Base-by-base conservation (phyloP, 2,888 invertebrate species). In the Choreutis nemorana region DNA sequence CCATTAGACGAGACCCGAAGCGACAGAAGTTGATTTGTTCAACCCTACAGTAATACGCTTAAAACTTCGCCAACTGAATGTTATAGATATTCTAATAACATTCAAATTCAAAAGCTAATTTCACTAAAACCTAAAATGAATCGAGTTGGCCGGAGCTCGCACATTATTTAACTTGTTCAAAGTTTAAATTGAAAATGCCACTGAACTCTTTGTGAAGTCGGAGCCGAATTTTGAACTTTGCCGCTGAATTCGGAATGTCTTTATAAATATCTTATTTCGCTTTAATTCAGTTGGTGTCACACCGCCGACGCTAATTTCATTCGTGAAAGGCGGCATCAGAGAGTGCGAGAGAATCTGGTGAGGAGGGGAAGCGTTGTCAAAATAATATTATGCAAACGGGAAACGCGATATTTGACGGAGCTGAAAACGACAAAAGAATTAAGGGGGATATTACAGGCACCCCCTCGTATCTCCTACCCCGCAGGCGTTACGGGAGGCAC, bases 261-360 rank as follows among this genome's bases (percentile, higher is more conserved):
- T 75, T 75, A 78, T 78, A 78, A 78, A 78, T 78, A 77, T 73
- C 68, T 75, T 77, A 78, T 75, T 72, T 75, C 51, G 77, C 66
- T 75, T 68, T 75, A 77, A 77, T 71, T 77, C 71, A 66, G 73
- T 78, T 68, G 75, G 72, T 77, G 77, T 77, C 77, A 73, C 71
- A 70, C 63, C 70, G 77, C 77, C 66, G 77, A 78, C 77, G 73
- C 73, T 77, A 78, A 78, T 77, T 71, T 77, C 66, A 72, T 77
- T 71, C 66, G 64, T 64, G 64, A 75, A 60, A 68, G 75, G 72
- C 73, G 72, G 61, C 60, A 58, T 54, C 55, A 56, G 63, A 49
- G 45, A 40, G 48, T 48, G 39, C 44, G 44, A 48, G 46, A 48
- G n/a, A n/a, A n/a, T n/a, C 39, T 39, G 42, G 34, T 26, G 39